Percentiles rank a stretch among this genome's conserved stretches.
Evolutionary conservation across 23 tunicate species (phyloP).

Genomic region (Trididemnum nubilum): DNA sequence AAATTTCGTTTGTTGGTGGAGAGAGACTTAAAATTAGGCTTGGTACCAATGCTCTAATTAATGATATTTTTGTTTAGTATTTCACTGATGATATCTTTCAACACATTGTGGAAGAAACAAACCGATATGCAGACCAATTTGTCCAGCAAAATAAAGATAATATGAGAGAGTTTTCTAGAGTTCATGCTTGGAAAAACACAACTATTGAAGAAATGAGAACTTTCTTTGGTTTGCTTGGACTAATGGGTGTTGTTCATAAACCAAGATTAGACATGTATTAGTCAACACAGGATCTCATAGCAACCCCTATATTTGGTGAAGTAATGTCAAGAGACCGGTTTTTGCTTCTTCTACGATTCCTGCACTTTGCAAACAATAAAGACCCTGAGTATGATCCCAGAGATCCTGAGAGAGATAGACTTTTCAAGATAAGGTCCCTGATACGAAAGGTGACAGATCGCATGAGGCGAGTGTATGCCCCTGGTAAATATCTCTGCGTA

Average conservation of each 20-base stretch:
- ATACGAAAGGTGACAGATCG: neutral
- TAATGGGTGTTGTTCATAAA: constrained; percentile 14
- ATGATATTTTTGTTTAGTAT: no score
- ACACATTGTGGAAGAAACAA: no score
- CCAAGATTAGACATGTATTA: constrained; percentile 7
- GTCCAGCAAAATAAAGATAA: neutral
- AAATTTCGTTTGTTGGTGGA: no score
- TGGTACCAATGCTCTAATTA: no score
- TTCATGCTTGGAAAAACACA: constrained; percentile 24
- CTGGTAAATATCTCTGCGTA: constrained; percentile 12
- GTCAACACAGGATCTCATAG: constrained; percentile 6
- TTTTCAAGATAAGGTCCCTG: constrained; percentile 13
- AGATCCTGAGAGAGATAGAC: constrained; percentile 21
- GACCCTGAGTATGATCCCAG: constrained; percentile 4
- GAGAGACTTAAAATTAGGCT: no score
- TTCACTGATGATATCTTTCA: no score
- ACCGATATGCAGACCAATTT: no score
- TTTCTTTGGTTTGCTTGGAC: constrained; percentile 15
- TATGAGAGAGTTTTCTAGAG: neutral
- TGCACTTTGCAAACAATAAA: constrained; percentile 16
- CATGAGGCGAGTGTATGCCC: constrained; percentile 6
- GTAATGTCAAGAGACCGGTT: constrained; percentile 17
- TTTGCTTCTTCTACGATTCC: neutral
- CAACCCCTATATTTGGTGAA: constrained; percentile 9
- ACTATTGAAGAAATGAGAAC: constrained; percentile 12